Conservation (phyloP, 1,140 invertebrate genomes). For the Philopotamus ludificatus region DNA sequence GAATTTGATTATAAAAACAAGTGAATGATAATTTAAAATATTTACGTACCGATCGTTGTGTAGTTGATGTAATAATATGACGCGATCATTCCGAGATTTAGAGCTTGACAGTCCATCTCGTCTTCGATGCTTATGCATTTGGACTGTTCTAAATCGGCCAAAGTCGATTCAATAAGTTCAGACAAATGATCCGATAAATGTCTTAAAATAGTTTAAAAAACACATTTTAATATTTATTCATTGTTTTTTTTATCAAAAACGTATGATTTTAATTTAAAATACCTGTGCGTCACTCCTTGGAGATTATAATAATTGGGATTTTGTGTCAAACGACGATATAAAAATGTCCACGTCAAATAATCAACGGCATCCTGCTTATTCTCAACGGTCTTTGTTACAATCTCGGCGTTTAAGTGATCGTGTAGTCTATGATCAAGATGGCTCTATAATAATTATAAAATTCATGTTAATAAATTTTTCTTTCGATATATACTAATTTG, state of each 20-base stretch:
- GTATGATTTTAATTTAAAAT: not conserved
- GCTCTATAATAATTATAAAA: conserved; percentile 58
- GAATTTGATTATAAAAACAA: not conserved
- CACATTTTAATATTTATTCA: not conserved
- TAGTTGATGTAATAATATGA: conserved; percentile 99
- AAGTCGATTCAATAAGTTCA: conserved; percentile 94
- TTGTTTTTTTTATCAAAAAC: not conserved
- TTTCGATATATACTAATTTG: not conserved
- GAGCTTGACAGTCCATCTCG: conserved; percentile 92
- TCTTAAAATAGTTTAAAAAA: conserved; percentile 45
- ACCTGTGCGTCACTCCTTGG: conserved; percentile 91
- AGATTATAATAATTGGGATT: conserved; percentile 99
- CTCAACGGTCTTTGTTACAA: conserved; percentile 99
- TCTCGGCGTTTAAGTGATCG: conserved; percentile 99
- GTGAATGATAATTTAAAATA: not conserved
- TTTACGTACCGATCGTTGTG: conserved; percentile 86
- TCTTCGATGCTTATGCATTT: conserved; percentile 98
- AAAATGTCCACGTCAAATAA: conserved; percentile 98
- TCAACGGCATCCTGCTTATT: conserved; percentile 99
- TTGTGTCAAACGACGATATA: conserved; percentile 95
- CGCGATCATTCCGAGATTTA: conserved; percentile 99
- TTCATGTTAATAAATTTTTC: not conserved
- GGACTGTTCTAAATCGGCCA: conserved; percentile 93
- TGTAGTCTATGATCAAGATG: conserved; percentile 96
- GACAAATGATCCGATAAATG: conserved; percentile 98